Percentiles rank a stretch among this genome's conserved stretches.
Conservation (phyloP, 2,888 invertebrate genomes). For the Ennomos quercinarius region DNA sequence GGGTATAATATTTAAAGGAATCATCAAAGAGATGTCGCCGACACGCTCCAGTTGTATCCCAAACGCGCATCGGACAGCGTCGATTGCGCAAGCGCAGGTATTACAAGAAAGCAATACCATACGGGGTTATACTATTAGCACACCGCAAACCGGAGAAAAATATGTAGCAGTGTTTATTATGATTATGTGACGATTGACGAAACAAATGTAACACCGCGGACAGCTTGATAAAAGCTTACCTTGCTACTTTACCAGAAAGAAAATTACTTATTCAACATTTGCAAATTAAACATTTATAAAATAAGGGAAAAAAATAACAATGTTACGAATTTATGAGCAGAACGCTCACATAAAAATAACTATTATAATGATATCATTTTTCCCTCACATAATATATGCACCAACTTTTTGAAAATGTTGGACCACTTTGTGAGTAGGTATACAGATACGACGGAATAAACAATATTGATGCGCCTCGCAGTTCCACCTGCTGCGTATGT, state of each 20-base stretch:
- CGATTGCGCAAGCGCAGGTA: conserved; percentile 34
- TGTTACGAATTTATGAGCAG: too few relatives aligned
- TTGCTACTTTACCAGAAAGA: background rate
- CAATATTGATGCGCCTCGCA: too few relatives aligned
- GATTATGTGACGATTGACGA: conserved; percentile 37
- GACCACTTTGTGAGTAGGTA: too few relatives aligned
- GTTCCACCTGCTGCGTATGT: too few relatives aligned
- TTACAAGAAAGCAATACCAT: conserved; percentile 37
- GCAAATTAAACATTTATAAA: too few relatives aligned
- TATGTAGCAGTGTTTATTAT: conserved; percentile 8
- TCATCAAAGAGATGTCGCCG: conserved; percentile 21
- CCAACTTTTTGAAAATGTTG: too few relatives aligned
- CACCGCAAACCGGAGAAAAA: conserved; percentile 28
- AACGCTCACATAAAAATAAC: too few relatives aligned
- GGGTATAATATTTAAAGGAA: too few relatives aligned
- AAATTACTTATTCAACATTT: conserved; percentile 1
- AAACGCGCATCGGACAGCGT: conserved; percentile 25
- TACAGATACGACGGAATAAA: too few relatives aligned
- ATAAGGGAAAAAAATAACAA: too few relatives aligned
- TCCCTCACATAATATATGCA: too few relatives aligned
- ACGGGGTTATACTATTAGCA: conserved; percentile 15
- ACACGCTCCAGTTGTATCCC: conserved; percentile 20
- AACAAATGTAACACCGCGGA: conserved; percentile 17
- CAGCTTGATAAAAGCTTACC: background rate
- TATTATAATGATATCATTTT: too few relatives aligned